Evolutionary conservation across 2,888 invertebrate species (phyloP), one percentile per base, ranked within the genome.

Genomic region (Campoletis raptor): DNA sequence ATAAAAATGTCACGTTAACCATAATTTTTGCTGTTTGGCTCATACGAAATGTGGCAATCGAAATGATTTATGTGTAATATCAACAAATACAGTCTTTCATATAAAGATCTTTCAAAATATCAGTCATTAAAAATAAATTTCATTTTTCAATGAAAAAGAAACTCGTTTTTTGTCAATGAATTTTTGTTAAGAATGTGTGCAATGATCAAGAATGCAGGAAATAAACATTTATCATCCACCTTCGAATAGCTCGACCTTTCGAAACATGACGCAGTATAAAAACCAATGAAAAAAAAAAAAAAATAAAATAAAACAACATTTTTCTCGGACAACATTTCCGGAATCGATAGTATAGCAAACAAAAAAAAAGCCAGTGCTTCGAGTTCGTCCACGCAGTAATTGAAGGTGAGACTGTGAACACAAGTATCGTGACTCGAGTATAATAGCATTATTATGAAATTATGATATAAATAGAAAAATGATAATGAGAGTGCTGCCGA

Each of bases 341-440:
- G 12, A 57, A 3, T 52, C 36, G 42, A 69, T 12, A 42, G 18
- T 18, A 37, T 18, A 37, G 24, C 15, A 36, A 74, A 18, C 21
- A 54, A 18, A 15, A 24, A 18, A 8, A 57, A 4, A 8, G n/a
- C n/a, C n/a, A 74, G 45, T 45, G 18, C 24, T 30, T 52, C 37
- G 18, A 37, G 15, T 67, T 21, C 10, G 77, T 67, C 21, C 77
- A 78, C 67, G 77, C n/a, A 21, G 45, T 21, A 8, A 37, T 8
- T 24, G 52, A 52, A 67, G 67, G 67, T 67, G 48, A 78, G 37
- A 45, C 37, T 52, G 24, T 52, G 52, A 52, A 40, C 67, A 21
- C 10, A 40, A 40, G 12, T 52, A 40, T 21, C 30, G 52, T 67
- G 77, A 67, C 66, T 67, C 45, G 37, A 24, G 21, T 40, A 18